Base-by-base conservation (phyloP, 2,888 invertebrate species). In the Heliconius aoede region DNA sequence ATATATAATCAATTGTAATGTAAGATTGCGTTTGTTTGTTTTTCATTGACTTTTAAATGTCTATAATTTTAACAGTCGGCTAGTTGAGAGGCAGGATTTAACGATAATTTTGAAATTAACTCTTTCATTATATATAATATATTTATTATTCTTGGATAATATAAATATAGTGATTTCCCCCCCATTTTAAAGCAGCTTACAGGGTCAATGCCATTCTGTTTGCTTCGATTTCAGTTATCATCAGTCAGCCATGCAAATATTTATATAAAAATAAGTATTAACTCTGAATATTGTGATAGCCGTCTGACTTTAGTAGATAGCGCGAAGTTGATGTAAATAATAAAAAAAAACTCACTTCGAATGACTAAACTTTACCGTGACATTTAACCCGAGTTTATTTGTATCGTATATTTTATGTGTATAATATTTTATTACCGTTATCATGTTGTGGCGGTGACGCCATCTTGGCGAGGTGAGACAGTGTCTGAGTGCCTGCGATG, bases 211-310 rank as follows among this genome's bases (percentile, higher is more conserved):
- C 3, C 24, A 26, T 40, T 15, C 24, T 65, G 36, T 65, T 65
- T 40, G 65, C 65, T 65, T 65, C 36, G 24, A 40, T 40, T 40
- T 65, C 36, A 65, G 24, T 65, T 65, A 65, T 65, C 65, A 40
- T 40, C 36, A 40, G 65, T 40, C 40, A 40, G 24, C 15, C 0
- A 40, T 36, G 24, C 15, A 36, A 65, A 65, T 65, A 65, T 65
- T 65, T 24, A 7, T 65, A 7, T 18, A 65, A 40, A 8, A 40
- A 65, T 36, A 65, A 65, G 36, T 65, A 40, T 13, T 24, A 40
- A 40, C 36, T 24, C 18, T 8, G n/a, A 24, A 40, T 24, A 65
- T 65, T 24, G 24, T 36, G 65, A 40, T 40, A 65, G 65, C 24
- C 24, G 36, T 18, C 65, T 8, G 11, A 65, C 65, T 65, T 32